Conservation (phyloP, 2,113 vertebrate genomes). For the Uria aalge region DNA sequence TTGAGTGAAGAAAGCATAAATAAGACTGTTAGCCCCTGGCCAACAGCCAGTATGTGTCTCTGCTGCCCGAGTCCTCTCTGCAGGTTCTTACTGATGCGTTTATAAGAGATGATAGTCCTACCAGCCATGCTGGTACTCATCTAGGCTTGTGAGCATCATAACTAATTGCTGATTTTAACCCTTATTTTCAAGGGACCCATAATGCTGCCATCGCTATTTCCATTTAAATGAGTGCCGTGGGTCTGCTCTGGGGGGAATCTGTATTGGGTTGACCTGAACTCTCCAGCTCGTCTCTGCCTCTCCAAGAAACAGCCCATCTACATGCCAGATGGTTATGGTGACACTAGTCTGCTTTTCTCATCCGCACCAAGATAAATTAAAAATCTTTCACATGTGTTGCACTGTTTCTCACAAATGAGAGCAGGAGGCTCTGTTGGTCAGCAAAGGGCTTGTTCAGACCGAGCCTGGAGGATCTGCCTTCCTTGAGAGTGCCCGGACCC, state of each 20-base stretch:
- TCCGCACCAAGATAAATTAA: not conserved
- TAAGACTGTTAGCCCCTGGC: not conserved
- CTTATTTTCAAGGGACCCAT: not conserved
- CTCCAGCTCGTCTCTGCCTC: not conserved
- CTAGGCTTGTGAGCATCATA: not conserved
- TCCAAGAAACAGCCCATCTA: not conserved
- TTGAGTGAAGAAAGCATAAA: not conserved
- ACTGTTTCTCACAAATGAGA: not conserved
- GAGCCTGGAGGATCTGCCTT: not conserved
- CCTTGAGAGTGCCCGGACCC: rapidly evolving
- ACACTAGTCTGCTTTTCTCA: not conserved
- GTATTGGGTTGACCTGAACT: not conserved
- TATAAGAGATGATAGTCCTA: not conserved
- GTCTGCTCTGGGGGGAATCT: not conserved
- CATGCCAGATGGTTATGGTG: not conserved
- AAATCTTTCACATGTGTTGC: not conserved
- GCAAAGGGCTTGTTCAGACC: not conserved
- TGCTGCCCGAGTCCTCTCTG: not conserved
- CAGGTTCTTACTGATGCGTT: not conserved
- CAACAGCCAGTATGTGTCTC: not conserved
- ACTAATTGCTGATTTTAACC: not conserved
- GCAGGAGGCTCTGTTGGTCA: not conserved
- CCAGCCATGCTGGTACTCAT: not conserved
- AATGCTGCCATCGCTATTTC: not conserved
- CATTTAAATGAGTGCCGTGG: not conserved